Conservation (phyloP, 1,140 invertebrate genomes). For the Bombus haemorrhoidalis region DNA sequence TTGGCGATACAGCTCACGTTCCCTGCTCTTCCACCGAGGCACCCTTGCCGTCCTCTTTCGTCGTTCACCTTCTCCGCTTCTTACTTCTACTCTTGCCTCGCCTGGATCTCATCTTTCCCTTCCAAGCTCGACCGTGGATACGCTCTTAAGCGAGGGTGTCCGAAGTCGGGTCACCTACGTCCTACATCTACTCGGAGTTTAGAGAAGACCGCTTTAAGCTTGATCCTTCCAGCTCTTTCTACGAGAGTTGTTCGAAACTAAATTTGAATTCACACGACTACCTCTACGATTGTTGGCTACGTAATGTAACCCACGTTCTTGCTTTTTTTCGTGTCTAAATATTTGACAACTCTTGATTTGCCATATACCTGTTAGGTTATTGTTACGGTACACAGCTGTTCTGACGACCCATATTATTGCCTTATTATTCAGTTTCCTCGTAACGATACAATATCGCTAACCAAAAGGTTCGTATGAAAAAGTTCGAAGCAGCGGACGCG, state of each 20-base stretch:
- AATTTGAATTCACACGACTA: constrained; percentile 45
- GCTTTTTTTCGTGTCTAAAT: too few relatives aligned
- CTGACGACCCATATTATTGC: too few relatives aligned
- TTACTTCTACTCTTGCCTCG: not conserved
- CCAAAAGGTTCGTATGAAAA: not conserved
- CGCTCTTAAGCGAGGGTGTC: constrained; percentile 56
- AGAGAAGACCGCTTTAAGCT: constrained; percentile 45
- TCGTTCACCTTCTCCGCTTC: not conserved
- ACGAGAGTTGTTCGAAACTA: constrained; percentile 14
- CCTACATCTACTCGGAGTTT: constrained; percentile 54
- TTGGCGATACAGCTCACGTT: constrained; percentile 82
- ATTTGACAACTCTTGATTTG: too few relatives aligned
- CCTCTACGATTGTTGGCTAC: not conserved
- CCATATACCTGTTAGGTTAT: too few relatives aligned
- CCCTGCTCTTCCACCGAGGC: constrained; percentile 70
- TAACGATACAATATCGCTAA: too few relatives aligned
- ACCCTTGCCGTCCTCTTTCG: constrained; percentile 51
- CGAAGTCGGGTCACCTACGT: constrained; percentile 58
- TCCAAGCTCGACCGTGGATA: constrained; percentile 38
- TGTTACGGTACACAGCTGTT: too few relatives aligned
- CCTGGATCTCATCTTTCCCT: constrained; percentile 28
- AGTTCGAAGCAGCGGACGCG: not conserved
- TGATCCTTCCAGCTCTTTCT: constrained; percentile 39
- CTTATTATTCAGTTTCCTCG: too few relatives aligned
- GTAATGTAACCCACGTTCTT: not conserved